Percentiles rank a stretch among this genome's conserved stretches.
Evolutionary conservation across 2,888 invertebrate species (phyloP).

Genomic region (Lithophane semibrunnea): DNA sequence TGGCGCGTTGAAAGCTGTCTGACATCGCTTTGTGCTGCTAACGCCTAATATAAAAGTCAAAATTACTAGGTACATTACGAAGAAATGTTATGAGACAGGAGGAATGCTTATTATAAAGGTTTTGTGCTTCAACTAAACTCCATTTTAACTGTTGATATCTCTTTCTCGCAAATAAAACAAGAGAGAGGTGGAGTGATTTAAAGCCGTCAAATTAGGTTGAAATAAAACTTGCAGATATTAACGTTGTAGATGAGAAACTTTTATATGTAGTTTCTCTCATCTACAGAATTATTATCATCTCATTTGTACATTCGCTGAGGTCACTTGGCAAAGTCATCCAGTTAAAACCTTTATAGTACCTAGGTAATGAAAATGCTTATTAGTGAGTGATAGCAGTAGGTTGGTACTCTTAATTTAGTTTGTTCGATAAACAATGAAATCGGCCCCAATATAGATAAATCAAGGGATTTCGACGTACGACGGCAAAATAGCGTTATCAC

Average conservation of each 20-base stretch:
- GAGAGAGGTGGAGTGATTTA: not conserved
- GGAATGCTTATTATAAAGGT: slow-evolving; percentile 20
- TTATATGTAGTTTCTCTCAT: too few species aligned
- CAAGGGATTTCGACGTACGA: not conserved
- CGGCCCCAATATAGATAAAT: slow-evolving; percentile 6
- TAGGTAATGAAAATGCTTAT: not conserved
- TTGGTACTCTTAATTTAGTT: not conserved
- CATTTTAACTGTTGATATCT: not conserved
- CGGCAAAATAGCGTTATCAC: slow-evolving; percentile 11
- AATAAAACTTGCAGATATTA: not conserved
- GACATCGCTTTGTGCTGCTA: slow-evolving; percentile 41
- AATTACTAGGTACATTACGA: slow-evolving; percentile 28
- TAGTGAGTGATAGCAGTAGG: not conserved
- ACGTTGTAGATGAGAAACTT: not conserved
- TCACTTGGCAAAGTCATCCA: too few species aligned
- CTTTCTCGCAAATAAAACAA: not conserved
- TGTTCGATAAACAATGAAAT: not conserved
- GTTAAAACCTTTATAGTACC: too few species aligned
- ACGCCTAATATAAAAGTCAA: slow-evolving; percentile 63
- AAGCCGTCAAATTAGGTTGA: not conserved
- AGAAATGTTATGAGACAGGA: slow-evolving; percentile 24
- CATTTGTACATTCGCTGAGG: too few species aligned
- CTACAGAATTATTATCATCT: too few species aligned
- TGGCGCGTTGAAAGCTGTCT: slow-evolving; percentile 42
- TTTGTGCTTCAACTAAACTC: not conserved